Percentiles rank a stretch among this genome's conserved stretches.
Conservation (phyloP, 2,797 vertebrate species). For the Novumbra hubbsi region DNA sequence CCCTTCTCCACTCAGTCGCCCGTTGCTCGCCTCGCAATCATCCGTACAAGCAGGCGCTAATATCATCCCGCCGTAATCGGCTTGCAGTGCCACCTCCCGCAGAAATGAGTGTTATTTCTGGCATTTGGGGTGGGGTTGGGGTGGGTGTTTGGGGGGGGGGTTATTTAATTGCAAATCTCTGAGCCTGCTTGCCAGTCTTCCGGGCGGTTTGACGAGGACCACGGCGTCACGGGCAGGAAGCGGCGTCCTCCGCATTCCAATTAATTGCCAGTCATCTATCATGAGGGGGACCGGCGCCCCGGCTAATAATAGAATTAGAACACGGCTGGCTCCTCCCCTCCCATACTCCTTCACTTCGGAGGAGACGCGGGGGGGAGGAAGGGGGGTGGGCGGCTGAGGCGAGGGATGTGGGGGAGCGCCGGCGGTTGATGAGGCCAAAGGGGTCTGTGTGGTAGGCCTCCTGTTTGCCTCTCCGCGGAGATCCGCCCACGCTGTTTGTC, state of each 20-base stretch:
- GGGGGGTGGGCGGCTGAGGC: conserved; percentile 2
- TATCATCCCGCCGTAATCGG: conserved; percentile 69
- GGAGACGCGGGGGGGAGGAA: conserved; percentile 22
- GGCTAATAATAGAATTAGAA: conserved; percentile 82
- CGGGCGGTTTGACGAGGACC: conserved; percentile 31
- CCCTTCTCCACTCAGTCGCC: conserved; percentile 24
- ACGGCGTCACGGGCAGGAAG: conserved; percentile 24
- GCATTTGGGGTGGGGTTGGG: conserved; percentile 70
- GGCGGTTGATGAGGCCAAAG: neutral
- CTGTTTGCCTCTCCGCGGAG: neutral
- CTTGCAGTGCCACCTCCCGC: conserved; percentile 69
- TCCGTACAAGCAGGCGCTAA: conserved; percentile 59
- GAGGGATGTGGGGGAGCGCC: neutral
- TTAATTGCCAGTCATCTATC: conserved; percentile 88
- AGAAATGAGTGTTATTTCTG: conserved; percentile 70
- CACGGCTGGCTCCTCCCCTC: conserved; percentile 26
- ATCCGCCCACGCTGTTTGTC: neutral
- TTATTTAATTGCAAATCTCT: conserved; percentile 80
- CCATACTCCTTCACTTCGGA: conserved; percentile 27
- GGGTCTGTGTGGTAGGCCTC: neutral
- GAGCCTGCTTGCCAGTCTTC: neutral
- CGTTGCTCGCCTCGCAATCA: conserved; percentile 55
- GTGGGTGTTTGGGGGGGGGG: conserved; percentile 67
- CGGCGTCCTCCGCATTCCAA: conserved; percentile 76
- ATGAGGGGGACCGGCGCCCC: conserved; percentile 63